phyloP scores from a whole-genome alignment of 2,797 vertebrate genomes.

The Crenichthys baileyi region DNA sequence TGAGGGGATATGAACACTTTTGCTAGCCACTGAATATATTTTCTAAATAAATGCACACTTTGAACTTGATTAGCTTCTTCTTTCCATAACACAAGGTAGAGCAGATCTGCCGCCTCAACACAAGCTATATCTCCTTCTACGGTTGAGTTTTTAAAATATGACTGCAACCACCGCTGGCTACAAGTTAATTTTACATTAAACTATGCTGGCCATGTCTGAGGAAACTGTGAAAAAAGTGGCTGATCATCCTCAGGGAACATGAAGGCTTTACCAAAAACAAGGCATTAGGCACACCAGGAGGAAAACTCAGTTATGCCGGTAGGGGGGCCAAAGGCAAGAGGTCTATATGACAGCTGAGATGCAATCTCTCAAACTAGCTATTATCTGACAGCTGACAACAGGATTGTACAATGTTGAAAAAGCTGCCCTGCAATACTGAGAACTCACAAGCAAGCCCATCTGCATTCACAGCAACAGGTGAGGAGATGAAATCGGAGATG shows the following conservation, averaged over 20 bases:
- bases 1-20: neutral
- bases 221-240: constrained; percentile 58
- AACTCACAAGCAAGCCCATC: constrained; percentile 5
- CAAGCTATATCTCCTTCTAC: constrained; percentile 21
- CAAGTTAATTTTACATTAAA: constrained; percentile 66
- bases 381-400: constrained; percentile 61
- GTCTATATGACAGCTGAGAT: constrained; percentile 63
- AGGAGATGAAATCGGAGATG: neutral
- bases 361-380: constrained; percentile 46
- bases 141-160: constrained; percentile 23
- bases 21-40: neutral
- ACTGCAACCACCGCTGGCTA: constrained; percentile 52
- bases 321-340: constrained; percentile 50
- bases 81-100: constrained; percentile 46
- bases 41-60: constrained; percentile 22
- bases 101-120: constrained; percentile 44
- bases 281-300: constrained; percentile 30
- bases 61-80: constrained; percentile 60
- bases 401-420: constrained; percentile 40
- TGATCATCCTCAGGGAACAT: constrained; percentile 54
- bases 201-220: constrained; percentile 61
- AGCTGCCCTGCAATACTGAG: constrained; percentile 4
- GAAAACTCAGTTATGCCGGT: constrained; percentile 41
- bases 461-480: neutral
- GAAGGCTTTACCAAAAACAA: constrained; percentile 39